Evolutionary conservation across 2,888 invertebrate species (phyloP).

Genomic region (Hirtodrosophila confusa): DNA sequence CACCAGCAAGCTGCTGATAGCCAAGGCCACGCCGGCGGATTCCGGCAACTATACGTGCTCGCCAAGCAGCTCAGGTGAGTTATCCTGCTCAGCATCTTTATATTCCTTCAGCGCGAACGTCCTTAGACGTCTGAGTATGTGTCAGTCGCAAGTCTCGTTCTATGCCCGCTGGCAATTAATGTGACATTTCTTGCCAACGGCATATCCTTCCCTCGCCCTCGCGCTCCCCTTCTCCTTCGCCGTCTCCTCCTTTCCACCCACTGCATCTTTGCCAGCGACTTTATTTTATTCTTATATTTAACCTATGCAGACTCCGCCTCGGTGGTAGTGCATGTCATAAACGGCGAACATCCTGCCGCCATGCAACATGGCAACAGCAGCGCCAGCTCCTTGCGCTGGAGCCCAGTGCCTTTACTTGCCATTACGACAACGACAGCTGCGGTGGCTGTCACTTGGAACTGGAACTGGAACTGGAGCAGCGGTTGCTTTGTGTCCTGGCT

Average conservation of each 20-base stretch:
- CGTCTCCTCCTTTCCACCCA: not conserved
- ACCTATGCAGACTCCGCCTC: conserved; percentile 88
- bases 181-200: conserved; percentile 58
- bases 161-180: conserved; percentile 63
- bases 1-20: conserved; percentile 93
- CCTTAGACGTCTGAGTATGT: conserved; percentile 54
- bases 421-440: conserved; percentile 60
- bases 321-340: conserved; percentile 92
- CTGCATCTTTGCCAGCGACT: conserved; percentile 17
- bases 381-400: conserved; percentile 75
- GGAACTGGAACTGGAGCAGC: conserved; percentile 36
- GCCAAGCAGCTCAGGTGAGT: conserved; percentile 89
- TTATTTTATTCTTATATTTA: conserved; percentile 21
- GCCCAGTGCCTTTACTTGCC: conserved; percentile 70
- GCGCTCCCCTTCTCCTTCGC: not conserved
- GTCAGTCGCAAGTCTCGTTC: conserved; percentile 49
- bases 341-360: conserved; percentile 89
- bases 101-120: conserved; percentile 29
- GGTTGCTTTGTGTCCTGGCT: conserved; percentile 42
- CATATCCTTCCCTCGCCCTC: conserved; percentile 14
- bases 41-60: conserved; percentile 96
- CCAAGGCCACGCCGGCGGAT: conserved; percentile 92
- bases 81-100: conserved; percentile 12
- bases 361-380: conserved; percentile 86
- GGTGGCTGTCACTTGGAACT: conserved; percentile 68